These are phyloP conservation scores for Apeltes quadracus DNA, from an alignment of 2,113 vertebrate genomes.

Conservation along the genomic window DNA sequence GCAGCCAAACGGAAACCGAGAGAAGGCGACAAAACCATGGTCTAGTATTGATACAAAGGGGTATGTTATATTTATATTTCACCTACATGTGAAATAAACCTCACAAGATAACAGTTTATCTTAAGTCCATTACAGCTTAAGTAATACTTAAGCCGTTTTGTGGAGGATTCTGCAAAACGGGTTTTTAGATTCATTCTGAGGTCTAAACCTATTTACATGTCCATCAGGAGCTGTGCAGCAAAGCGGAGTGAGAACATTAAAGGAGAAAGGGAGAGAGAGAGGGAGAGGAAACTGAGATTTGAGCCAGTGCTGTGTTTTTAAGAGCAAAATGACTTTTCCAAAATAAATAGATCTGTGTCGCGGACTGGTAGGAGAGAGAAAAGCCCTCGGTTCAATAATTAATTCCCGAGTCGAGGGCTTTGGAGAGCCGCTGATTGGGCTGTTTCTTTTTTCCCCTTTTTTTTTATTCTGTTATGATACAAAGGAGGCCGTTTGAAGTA, in stretches of 20 bases:
- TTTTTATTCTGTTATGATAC: conserved; percentile 98
- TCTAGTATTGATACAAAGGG: conserved; percentile 21
- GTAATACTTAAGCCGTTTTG: conserved; percentile 46
- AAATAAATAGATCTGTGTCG: conserved; percentile 85
- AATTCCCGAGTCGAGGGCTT: conserved; percentile 98
- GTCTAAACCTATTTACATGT: conserved; percentile 62
- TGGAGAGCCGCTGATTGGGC: conserved; percentile 97
- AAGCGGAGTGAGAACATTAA: conserved; percentile 54
- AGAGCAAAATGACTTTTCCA: conserved; percentile 76
- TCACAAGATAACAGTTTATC: conserved; percentile 60
- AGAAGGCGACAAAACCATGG: conserved; percentile 15
- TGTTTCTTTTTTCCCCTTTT: conserved; percentile 91
- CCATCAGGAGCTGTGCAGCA: conserved; percentile 53
- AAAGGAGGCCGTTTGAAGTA: conserved; percentile 99
- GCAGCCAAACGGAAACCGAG: conserved; percentile 10
- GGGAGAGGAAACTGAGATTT: conserved; percentile 38
- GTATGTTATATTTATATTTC: neutral
- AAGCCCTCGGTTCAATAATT: conserved; percentile 94
- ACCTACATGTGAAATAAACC: conserved; percentile 39
- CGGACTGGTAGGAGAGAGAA: conserved; percentile 86
- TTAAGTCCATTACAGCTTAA: conserved; percentile 60
- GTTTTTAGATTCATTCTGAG: conserved; percentile 61
- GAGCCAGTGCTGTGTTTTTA: conserved; percentile 74
- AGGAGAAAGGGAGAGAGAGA: conserved; percentile 34
- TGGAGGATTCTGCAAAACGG: too few relatives aligned